Conservation (phyloP, 2,113 vertebrate genomes). For the Corythaeola cristata region DNA sequence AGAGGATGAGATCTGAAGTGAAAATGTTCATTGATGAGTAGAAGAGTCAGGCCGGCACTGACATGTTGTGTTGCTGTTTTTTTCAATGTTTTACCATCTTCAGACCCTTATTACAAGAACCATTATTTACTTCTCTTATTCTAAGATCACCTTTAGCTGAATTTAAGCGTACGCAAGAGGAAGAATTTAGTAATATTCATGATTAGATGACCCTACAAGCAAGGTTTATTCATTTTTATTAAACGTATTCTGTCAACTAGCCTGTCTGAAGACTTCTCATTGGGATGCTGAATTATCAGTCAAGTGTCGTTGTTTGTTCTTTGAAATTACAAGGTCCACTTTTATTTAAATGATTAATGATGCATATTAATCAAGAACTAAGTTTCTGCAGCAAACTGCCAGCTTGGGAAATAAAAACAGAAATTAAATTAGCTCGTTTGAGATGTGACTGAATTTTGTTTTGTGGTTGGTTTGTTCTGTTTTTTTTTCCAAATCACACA, state of each 20-base stretch:
- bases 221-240: conserved; percentile 22
- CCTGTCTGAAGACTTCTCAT: conserved; percentile 12
- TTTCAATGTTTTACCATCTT: neutral
- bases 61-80: neutral
- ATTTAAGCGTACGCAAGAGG: neutral
- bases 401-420: conserved; percentile 15
- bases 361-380: conserved; percentile 55
- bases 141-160: neutral
- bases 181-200: conserved; percentile 26
- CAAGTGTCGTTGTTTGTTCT: conserved; percentile 41
- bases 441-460: neutral
- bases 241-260: conserved; percentile 15
- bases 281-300: conserved; percentile 34
- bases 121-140: neutral
- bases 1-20: rapidly evolving
- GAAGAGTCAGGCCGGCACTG: neutral
- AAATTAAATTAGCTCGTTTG: conserved; percentile 58
- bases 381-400: conserved; percentile 24
- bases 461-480: no score
- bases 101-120: neutral
- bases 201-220: neutral
- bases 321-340: conserved; percentile 46
- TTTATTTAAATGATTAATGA: conserved; percentile 66
- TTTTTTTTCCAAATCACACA: neutral
- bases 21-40: neutral